Conservation (phyloP, 37 sponge, comb jelly and placozoan species). For the Spongilla lacustris region DNA sequence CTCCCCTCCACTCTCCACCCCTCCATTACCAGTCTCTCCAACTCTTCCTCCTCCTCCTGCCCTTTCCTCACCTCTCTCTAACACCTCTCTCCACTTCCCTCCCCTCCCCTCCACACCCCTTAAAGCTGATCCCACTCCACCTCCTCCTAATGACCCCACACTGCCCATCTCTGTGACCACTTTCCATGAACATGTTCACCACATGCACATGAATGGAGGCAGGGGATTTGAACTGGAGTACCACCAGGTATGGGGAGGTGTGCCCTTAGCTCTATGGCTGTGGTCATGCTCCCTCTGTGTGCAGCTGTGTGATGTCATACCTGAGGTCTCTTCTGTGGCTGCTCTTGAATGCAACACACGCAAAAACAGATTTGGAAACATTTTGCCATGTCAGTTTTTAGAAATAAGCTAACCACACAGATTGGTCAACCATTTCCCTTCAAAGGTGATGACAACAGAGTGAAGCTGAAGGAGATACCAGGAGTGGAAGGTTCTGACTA, state of each 20-base stretch:
- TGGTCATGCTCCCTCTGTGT: background rate
- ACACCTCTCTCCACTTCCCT: background rate
- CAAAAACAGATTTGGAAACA: slow-evolving; percentile 85
- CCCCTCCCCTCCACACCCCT: background rate
- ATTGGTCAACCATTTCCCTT: background rate
- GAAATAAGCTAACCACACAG: background rate
- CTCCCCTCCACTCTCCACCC: background rate
- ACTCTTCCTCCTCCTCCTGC: background rate
- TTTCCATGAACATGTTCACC: slow-evolving; percentile 74
- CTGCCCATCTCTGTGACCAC: slow-evolving; percentile 41
- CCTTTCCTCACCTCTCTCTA: background rate
- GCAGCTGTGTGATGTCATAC: background rate
- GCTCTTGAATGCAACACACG: slow-evolving; percentile 40
- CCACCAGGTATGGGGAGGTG: slow-evolving; percentile 27
- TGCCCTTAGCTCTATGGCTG: background rate
- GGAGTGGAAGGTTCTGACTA: slow-evolving; percentile 66
- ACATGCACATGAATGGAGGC: slow-evolving; percentile 66
- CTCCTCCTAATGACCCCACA: slow-evolving; percentile 48
- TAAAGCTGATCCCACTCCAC: background rate
- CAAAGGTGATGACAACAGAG: slow-evolving; percentile 61
- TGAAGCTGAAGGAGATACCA: slow-evolving; percentile 26
- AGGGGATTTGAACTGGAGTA: slow-evolving; percentile 78
- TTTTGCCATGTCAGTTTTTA: slow-evolving; percentile 73
- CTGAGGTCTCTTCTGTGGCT: slow-evolving; percentile 18
- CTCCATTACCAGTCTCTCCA: background rate